These are phyloP conservation scores for Muntiacus muntjak DNA, from an alignment of 2,113 vertebrate genomes.

Conservation along the genomic window DNA sequence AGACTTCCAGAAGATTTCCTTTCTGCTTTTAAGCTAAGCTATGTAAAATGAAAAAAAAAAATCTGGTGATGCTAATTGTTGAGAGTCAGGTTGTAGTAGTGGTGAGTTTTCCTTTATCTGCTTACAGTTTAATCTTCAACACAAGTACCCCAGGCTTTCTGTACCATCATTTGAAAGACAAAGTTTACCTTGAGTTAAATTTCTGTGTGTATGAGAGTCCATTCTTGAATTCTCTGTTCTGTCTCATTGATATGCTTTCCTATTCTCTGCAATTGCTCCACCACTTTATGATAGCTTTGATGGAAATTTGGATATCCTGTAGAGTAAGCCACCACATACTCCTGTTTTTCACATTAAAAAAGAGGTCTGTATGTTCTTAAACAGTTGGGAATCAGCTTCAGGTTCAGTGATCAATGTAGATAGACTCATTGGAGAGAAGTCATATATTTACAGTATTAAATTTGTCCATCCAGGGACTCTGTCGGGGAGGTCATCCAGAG, in stretches of 20 bases:
- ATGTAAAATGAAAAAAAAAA: not conserved
- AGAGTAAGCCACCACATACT: not conserved
- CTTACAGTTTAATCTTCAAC: not conserved
- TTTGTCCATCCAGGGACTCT: not conserved
- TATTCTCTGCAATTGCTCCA: not conserved
- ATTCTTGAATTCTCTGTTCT: not conserved
- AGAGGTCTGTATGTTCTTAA: not conserved
- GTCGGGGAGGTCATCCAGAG: not conserved
- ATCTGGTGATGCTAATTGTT: not conserved
- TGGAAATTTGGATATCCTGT: not conserved
- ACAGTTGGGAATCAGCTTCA: not conserved
- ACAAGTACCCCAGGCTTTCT: not conserved
- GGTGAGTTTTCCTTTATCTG: not conserved
- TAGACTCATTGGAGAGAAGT: not conserved
- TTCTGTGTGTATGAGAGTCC: not conserved
- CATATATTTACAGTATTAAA: not conserved
- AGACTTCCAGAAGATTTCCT: not conserved
- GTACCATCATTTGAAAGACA: not conserved
- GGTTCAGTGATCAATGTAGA: not conserved
- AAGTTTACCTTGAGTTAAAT: not conserved
- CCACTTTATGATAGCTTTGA: not conserved
- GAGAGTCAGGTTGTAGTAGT: not conserved
- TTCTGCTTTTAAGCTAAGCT: not conserved
- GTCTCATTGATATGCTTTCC: not conserved
- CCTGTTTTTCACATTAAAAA: not conserved